Conservation (phyloP, 1,140 invertebrate genomes). For the Frieseomelitta varia region DNA sequence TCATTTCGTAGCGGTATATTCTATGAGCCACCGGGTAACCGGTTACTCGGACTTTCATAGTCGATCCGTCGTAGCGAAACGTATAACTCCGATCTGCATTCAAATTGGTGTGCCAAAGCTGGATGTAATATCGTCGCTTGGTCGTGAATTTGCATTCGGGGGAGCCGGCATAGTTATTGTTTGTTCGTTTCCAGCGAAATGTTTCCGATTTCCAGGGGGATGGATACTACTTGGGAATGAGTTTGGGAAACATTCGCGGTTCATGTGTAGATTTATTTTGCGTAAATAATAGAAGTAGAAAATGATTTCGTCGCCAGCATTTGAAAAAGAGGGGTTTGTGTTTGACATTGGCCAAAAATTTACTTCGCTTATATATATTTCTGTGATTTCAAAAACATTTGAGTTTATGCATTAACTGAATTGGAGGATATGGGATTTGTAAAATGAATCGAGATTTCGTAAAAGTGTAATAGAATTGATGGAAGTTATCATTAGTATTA, state of each 20-base stretch:
- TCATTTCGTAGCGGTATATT: not conserved
- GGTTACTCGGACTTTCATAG: not conserved
- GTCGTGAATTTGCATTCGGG: conserved; percentile 4
- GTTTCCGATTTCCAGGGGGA: not conserved
- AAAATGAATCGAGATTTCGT: too few relatives aligned
- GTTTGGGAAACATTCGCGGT: not conserved
- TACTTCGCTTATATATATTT: too few relatives aligned
- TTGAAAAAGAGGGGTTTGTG: too few relatives aligned
- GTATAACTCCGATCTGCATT: conserved; percentile 25
- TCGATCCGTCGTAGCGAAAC: not conserved
- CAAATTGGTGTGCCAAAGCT: conserved; percentile 24
- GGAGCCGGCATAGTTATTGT: not conserved
- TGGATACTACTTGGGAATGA: too few relatives aligned
- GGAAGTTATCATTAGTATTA: too few relatives aligned
- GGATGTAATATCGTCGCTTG: conserved; percentile 22
- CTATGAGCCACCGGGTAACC: not conserved
- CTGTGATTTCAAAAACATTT: too few relatives aligned
- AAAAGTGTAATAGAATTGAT: too few relatives aligned
- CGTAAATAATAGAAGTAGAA: not conserved
- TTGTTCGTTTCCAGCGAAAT: not conserved
- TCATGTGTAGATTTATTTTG: not conserved
- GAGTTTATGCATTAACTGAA: too few relatives aligned
- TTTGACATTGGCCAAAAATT: too few relatives aligned
- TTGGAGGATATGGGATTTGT: too few relatives aligned
- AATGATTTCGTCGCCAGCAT: not conserved